Evolutionary conservation across 2,888 invertebrate genomes (phyloP).

Genomic region (Linyphia triangularis): DNA sequence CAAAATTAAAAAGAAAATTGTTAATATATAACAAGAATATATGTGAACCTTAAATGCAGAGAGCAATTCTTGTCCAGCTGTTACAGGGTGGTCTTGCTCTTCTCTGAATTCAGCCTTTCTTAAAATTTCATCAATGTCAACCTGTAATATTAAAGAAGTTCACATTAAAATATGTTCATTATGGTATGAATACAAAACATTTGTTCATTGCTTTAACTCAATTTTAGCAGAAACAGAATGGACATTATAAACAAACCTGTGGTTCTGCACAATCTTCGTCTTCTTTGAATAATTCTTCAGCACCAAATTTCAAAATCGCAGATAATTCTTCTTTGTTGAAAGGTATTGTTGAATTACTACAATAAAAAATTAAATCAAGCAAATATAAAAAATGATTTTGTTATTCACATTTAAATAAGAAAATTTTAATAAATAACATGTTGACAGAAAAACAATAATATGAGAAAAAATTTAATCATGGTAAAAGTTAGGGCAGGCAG

Average conservation of each 20-base stretch:
- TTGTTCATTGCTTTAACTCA: no score
- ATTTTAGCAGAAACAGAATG: no score
- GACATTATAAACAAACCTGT: slow-evolving; percentile 82
- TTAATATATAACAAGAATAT: no score
- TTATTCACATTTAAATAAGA: no score
- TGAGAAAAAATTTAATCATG: no score
- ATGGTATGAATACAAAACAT: no score
- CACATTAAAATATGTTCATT: neutral
- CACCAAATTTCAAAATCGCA: slow-evolving; percentile 98
- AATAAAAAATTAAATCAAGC: no score
- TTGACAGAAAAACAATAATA: no score
- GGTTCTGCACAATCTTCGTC: slow-evolving; percentile 86
- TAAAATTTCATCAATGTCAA: slow-evolving; percentile 99
- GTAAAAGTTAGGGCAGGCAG: no score
- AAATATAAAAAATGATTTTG: no score
- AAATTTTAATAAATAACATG: no score
- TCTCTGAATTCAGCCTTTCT: slow-evolving; percentile 94
- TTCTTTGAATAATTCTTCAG: slow-evolving; percentile 98
- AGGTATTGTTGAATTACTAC: slow-evolving; percentile 83
- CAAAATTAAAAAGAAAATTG: no score
- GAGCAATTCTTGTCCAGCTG: slow-evolving; percentile 93
- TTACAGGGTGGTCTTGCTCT: slow-evolving; percentile 88
- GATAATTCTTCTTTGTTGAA: slow-evolving; percentile 98
- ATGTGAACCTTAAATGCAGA: slow-evolving; percentile 96
- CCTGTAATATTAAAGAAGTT: slow-evolving; percentile 81